A percentile compares a stretch with the other conserved stretches of the same genome.
Evolutionary conservation across 1,140 invertebrate genomes (phyloP).

Genomic region (Cylas formicarius): DNA sequence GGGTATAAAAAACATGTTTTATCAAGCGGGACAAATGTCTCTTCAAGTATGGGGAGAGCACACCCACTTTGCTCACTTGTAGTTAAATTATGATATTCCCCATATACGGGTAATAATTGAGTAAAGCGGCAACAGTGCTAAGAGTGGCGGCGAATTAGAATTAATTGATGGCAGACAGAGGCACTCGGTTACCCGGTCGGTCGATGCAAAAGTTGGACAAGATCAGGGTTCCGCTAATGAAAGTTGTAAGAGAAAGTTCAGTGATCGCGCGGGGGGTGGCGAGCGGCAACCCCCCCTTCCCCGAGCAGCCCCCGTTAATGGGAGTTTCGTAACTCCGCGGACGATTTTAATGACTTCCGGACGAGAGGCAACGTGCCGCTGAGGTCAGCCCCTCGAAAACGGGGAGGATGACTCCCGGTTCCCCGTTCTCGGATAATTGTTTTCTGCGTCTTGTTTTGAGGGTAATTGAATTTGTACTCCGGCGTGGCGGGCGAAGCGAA

Average conservation of each 20-base stretch:
- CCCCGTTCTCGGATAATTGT: conserved; percentile 17
- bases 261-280: too few species aligned
- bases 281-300: conserved; percentile 10
- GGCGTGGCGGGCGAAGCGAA: too few species aligned
- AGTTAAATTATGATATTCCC: too few species aligned
- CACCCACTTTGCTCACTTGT: too few species aligned
- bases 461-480: conserved; percentile 22
- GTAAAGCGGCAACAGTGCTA: too few species aligned
- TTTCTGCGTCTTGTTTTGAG: conserved; percentile 6
- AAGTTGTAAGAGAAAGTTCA: conserved; percentile 39
- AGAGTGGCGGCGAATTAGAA: conserved; percentile 37
- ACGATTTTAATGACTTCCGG: conserved; percentile 25
- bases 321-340: conserved; percentile 24
- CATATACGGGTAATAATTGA: too few species aligned
- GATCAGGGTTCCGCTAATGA: conserved; percentile 40
- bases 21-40: too few species aligned
- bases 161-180: conserved; percentile 35
- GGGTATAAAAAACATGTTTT: too few species aligned
- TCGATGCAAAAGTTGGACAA: conserved; percentile 41
- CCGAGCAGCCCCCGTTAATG: conserved; percentile 12
- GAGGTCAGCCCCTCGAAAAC: neutral
- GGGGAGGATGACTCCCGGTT: neutral
- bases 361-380: conserved; percentile 4
- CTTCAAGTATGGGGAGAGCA: too few species aligned
- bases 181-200: conserved; percentile 37